Conservation (phyloP, 2,113 vertebrate species). For the Columba livia region DNA sequence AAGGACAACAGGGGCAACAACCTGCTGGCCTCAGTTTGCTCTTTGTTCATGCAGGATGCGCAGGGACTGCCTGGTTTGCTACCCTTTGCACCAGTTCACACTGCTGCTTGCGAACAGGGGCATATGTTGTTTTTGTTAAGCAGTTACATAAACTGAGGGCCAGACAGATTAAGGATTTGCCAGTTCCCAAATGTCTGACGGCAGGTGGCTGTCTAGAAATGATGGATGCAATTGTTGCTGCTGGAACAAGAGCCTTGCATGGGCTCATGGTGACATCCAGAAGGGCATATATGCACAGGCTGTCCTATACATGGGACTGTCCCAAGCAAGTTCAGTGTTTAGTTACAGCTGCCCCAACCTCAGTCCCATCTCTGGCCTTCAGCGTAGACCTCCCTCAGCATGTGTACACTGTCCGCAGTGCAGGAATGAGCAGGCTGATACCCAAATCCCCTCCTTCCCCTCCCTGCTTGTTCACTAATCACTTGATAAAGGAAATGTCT, state of each 20-base stretch:
- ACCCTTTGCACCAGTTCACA: background rate
- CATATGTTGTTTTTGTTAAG: background rate
- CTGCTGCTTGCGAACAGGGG: background rate
- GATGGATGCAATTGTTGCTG: background rate
- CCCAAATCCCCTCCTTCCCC: background rate
- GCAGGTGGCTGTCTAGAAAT: background rate
- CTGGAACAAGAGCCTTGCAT: background rate
- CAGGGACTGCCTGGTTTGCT: background rate
- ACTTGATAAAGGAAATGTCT: background rate
- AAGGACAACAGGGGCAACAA: background rate
- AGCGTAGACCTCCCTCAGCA: background rate
- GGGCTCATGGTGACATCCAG: slow-evolving; percentile 30
- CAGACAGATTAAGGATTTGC: slow-evolving; percentile 58
- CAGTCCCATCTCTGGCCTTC: background rate
- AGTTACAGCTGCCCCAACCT: background rate
- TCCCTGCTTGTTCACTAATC: background rate
- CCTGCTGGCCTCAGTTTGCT: rapidly evolving
- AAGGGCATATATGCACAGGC: background rate
- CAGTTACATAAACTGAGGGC: slow-evolving; percentile 42
- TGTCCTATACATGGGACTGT: background rate
- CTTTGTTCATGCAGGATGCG: background rate
- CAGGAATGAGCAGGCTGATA: background rate
- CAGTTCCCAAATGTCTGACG: background rate
- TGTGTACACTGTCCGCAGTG: background rate
- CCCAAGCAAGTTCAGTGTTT: background rate